These are phyloP conservation scores for Pithys albifrons DNA, from an alignment of 2,113 vertebrate genomes.

Conservation along the genomic window DNA sequence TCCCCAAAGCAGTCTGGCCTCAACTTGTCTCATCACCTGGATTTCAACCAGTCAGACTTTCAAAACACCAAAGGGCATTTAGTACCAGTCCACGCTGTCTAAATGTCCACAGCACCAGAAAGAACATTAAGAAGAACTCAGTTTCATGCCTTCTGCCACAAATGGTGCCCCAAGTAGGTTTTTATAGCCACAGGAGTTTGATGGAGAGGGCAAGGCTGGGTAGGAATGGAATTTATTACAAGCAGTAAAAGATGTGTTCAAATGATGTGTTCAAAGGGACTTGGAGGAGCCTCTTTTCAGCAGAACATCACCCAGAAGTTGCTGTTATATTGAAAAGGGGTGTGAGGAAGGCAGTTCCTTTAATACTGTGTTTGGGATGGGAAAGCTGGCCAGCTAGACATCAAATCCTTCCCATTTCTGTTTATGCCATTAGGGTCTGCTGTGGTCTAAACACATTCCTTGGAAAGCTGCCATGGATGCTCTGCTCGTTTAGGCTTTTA, in stretches of 20 bases:
- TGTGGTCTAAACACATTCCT: conserved; percentile 16
- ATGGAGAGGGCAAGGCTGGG: neutral
- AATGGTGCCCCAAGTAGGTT: neutral
- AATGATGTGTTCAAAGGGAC: neutral
- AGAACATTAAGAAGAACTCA: neutral
- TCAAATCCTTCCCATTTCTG: neutral
- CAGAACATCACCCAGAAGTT: neutral
- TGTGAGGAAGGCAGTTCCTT: conserved; percentile 4
- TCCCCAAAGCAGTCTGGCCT: neutral
- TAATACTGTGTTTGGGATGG: conserved; percentile 3
- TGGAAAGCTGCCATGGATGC: neutral
- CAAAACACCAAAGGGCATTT: neutral
- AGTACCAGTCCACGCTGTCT: neutral
- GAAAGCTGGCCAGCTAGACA: neutral
- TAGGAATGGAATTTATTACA: neutral
- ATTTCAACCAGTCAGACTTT: neutral
- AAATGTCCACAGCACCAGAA: neutral
- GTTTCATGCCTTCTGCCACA: neutral
- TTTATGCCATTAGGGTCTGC: conserved; percentile 24
- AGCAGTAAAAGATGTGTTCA: neutral
- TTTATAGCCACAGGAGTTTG: neutral
- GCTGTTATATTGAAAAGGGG: neutral
- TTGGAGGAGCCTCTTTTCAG: neutral
- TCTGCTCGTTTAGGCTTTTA: neutral
- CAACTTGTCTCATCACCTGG: neutral